Evolutionary conservation across 2,888 invertebrate genomes (phyloP).

Genomic region (Ormyrus thymus): DNA sequence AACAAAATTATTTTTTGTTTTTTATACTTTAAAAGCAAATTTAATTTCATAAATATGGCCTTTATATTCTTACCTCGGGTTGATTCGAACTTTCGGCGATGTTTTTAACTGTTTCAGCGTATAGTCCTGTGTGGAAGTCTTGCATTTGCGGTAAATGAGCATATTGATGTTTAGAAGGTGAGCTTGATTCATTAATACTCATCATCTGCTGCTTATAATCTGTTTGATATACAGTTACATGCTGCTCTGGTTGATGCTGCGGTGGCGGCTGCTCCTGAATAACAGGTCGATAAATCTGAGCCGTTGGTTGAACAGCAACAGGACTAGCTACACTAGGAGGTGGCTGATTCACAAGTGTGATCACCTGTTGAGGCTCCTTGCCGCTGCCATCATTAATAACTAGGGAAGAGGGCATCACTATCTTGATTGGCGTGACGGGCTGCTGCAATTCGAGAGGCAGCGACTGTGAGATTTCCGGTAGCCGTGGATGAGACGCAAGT

Average conservation of each 20-base stretch:
- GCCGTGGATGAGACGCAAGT: slow-evolving; percentile 43
- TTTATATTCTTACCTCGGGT: slow-evolving; percentile 26
- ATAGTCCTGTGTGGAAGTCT: slow-evolving; percentile 17
- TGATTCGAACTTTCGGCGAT: slow-evolving; percentile 35
- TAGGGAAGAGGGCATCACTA: slow-evolving; percentile 1
- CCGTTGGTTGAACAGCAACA: slow-evolving; percentile 66
- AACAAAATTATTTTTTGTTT: not conserved
- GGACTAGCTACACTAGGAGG: slow-evolving; percentile 68
- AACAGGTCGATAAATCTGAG: slow-evolving; percentile 26
- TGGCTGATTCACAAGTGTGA: slow-evolving; percentile 66
- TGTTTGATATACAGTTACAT: not conserved
- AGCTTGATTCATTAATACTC: slow-evolving; percentile 30
- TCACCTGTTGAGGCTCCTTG: slow-evolving; percentile 66
- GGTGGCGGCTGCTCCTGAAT: slow-evolving; percentile 14
- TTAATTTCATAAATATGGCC: not conserved
- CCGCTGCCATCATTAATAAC: slow-evolving; percentile 46
- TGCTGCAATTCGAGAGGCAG: slow-evolving; percentile 11
- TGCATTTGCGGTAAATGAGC: slow-evolving; percentile 53
- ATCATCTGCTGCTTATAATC: slow-evolving; percentile 38
- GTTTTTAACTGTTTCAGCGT: slow-evolving; percentile 28
- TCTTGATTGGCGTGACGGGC: slow-evolving; percentile 30
- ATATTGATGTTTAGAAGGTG: slow-evolving; percentile 44
- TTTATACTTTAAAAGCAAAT: not conserved
- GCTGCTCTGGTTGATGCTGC: slow-evolving; percentile 34
- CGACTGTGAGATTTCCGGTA: slow-evolving; percentile 12